Base-by-base conservation (phyloP, 2,113 vertebrate species). In the Hippocampus mohnikei region DNA sequence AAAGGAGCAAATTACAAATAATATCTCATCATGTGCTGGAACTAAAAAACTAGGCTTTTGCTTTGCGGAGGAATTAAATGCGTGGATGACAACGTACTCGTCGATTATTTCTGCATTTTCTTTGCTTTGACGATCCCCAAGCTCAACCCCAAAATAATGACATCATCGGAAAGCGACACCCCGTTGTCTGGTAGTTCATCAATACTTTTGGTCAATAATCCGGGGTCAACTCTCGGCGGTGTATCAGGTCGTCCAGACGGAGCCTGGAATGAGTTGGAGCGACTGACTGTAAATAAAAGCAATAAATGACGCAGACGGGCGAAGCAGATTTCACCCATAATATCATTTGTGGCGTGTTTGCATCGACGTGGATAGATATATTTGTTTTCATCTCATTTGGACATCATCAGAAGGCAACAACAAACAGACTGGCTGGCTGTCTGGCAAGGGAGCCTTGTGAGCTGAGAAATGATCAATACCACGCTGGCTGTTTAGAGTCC, bases 391-490 rank as follows among this genome's bases (percentile, higher is more conserved):
- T 60, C 65, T 48, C 33, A 12, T 50, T 9, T 60, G 27, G 58
- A 60, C 29, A 59, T 18, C 7, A 70, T n/a, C 52, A 46, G 63
- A 4, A 40, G 33, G 8, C 13, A 18, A 42, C 70, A 0, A n/a
- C 46, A 41, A 40, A 4, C 37, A 42, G n/a, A 6, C 11, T 15
- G 5, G 23, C 55, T 48, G 55, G 13, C 71, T 11, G 55, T 10
- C 71, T 11, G 33, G 33, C 33, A 37, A 70, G 29, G 20, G 53
- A 75, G 67, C 46, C 48, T 48, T 56, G 48, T 62, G 63, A 71
- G 56, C 66, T 77, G 73, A 5, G 65, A n/a, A 59, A 41, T 13
- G 72, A 73, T 82, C 73, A 66, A 79, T 82, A 46, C 23, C 58
- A 37, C 41, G 58, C 72, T 41, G n/a, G 44, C 72, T 66, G 48